Evolutionary conservation across 2,113 vertebrate genomes (phyloP).

Genomic region (Cyanistes caeruleus): DNA sequence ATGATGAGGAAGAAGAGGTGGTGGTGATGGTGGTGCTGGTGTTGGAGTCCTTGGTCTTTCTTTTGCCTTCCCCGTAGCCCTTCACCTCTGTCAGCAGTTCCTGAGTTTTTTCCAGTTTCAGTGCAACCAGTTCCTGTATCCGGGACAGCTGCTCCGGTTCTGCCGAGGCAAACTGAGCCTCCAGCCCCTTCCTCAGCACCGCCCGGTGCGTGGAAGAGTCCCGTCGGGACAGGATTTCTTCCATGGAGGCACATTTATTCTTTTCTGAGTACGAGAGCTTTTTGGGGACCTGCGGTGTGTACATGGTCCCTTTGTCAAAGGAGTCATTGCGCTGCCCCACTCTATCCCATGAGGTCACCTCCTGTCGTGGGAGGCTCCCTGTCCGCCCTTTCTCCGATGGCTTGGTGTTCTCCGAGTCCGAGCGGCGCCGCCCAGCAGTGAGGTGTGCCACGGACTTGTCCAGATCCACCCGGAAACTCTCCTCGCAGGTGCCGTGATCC

Average conservation of each 20-base stretch:
- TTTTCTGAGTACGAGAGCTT: constrained; percentile 76
- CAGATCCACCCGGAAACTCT: constrained; percentile 79
- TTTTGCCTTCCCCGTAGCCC: constrained; percentile 77
- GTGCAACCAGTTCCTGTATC: constrained; percentile 87
- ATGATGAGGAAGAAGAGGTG: background rate
- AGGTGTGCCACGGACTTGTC: constrained; percentile 75
- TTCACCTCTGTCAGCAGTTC: constrained; percentile 84
- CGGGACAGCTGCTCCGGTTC: constrained; percentile 66
- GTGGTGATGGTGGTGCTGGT: constrained; percentile 1
- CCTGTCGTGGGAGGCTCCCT: constrained; percentile 72
- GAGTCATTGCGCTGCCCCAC: constrained; percentile 47
- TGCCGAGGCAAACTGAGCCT: background rate
- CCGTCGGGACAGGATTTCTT: constrained; percentile 84
- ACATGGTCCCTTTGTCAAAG: constrained; percentile 72
- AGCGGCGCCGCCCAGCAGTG: constrained; percentile 61
- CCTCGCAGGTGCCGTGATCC: constrained; percentile 77
- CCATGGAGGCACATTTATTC: constrained; percentile 89
- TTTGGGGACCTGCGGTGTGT: constrained; percentile 80
- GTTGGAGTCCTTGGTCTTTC: constrained; percentile 71
- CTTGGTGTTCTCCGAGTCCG: constrained; percentile 70
- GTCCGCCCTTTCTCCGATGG: constrained; percentile 37
- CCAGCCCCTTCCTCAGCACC: background rate
- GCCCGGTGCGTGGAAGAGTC: constrained; percentile 60
- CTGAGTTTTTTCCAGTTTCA: constrained; percentile 92
- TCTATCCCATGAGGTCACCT: constrained; percentile 64